Percentiles rank a stretch among this genome's conserved stretches.
Evolutionary conservation across 2,113 vertebrate species (phyloP).

Genomic region (Catharus bicknelli): DNA sequence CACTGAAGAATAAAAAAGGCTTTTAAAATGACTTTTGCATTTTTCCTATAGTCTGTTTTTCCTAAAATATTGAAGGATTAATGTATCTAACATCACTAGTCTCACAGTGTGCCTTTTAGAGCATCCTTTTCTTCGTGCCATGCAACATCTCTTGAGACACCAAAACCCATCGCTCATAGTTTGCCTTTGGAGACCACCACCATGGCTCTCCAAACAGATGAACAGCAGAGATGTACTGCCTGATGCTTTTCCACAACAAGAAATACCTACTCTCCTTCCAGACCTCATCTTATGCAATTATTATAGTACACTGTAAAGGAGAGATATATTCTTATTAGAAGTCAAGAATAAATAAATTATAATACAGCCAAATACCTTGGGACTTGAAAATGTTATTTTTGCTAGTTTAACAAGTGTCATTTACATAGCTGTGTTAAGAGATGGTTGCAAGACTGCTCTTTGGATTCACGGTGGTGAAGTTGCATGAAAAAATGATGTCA

Average conservation of each 20-base stretch:
- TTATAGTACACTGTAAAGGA: accelerated
- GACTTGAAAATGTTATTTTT: neutral
- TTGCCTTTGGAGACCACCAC: neutral
- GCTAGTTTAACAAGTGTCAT: neutral
- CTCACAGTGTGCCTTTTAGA: neutral
- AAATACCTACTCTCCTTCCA: neutral
- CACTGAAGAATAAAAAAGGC: neutral
- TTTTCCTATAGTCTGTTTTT: neutral
- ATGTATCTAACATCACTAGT: neutral
- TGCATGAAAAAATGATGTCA: neutral
- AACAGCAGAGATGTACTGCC: neutral
- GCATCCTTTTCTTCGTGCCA: neutral
- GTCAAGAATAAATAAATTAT: neutral
- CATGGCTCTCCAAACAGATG: neutral
- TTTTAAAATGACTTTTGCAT: neutral
- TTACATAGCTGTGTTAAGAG: neutral
- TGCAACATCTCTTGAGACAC: neutral
- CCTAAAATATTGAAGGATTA: neutral
- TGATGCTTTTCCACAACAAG: neutral
- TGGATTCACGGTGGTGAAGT: neutral
- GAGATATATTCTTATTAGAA: neutral
- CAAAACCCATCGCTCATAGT: neutral
- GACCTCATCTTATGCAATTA: neutral
- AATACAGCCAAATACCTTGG: neutral
- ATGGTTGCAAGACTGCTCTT: neutral